Base-by-base conservation (phyloP, 92 coral and sea anemone species). In the Ricordea florida region DNA sequence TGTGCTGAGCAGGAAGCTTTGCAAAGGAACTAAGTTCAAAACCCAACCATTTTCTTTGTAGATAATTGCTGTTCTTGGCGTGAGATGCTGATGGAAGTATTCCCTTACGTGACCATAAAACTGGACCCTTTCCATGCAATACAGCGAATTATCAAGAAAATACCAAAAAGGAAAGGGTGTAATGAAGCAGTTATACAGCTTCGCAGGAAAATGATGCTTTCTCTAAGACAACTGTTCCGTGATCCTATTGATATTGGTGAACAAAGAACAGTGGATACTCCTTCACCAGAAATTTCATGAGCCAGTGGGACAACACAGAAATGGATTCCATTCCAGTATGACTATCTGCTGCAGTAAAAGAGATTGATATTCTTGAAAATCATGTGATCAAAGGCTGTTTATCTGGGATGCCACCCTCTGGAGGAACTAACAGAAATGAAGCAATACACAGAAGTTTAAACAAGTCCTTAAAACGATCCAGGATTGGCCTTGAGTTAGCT, bases 241-340 rank as follows among this genome's bases (percentile, higher is more conserved):
- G 82, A 82, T 53, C 82, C 69, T 3, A 1, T 5, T 3, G 87
- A 73, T 26, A 31, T 23, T 48, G 87, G 82, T 16, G 30, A 82
- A 51, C 60, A 72, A 37, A 82, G 82, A 73, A 36, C 69, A 62
- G 74, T 82, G 87, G 6, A 34, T 3, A 82, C 87, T 29, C 87
- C 87, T 62, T 51, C 74, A 4, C 74, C 82, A 38, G 76, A 82
- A 63, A n/a, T 47, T 82, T 74, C 36, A 17, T 70, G 47, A 24
- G 24, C 22, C 37, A 74, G 47, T 82, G 87, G 87, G 34, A 21
- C 28, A 74, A 28, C 6, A 28, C 56, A 10, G 76, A 82, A 33
- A 31, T 82, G 5, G 30, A 82, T 82, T n/a, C n/a, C n/a, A n/a
- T n/a, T n/a, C n/a, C n/a, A n/a, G n/a, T n/a, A n/a, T n/a, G n/a